Evolutionary conservation across 2,888 invertebrate genomes (phyloP).

Genomic region (Rhaphigaster nebulosa): DNA sequence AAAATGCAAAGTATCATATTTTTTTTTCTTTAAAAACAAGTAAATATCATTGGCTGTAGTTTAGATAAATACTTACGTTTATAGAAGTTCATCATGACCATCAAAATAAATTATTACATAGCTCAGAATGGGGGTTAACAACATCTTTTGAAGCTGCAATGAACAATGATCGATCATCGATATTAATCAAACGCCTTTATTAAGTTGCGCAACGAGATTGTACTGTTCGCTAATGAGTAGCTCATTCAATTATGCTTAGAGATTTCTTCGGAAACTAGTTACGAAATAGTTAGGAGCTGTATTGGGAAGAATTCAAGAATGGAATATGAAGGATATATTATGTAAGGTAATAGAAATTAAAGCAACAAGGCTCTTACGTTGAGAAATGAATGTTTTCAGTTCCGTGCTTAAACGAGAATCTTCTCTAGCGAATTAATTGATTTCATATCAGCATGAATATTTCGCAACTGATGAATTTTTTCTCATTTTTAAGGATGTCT

Average conservation of each 20-base stretch:
- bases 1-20: too few species aligned
- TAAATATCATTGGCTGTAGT: too few species aligned
- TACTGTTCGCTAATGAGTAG: not conserved
- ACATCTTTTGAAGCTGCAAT: not conserved
- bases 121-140: not conserved
- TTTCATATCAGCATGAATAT: not conserved
- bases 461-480: not conserved
- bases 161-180: constrained; percentile 30
- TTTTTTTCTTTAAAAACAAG: too few species aligned
- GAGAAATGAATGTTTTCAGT: not conserved
- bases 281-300: not conserved
- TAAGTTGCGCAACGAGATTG: constrained; percentile 3
- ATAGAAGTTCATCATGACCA: not conserved
- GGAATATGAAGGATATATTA: constrained; percentile 11
- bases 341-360: not conserved
- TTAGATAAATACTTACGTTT: not conserved
- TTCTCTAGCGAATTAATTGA: not conserved
- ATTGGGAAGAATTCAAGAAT: not conserved
- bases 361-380: not conserved
- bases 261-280: not conserved
- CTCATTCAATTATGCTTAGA: not conserved
- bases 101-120: not conserved
- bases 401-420: not conserved
- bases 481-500: not conserved
- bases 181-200: constrained; percentile 10